Evolutionary conservation across 2,113 vertebrate species (phyloP).

Genomic region (Thamnaconus septentrionalis): DNA sequence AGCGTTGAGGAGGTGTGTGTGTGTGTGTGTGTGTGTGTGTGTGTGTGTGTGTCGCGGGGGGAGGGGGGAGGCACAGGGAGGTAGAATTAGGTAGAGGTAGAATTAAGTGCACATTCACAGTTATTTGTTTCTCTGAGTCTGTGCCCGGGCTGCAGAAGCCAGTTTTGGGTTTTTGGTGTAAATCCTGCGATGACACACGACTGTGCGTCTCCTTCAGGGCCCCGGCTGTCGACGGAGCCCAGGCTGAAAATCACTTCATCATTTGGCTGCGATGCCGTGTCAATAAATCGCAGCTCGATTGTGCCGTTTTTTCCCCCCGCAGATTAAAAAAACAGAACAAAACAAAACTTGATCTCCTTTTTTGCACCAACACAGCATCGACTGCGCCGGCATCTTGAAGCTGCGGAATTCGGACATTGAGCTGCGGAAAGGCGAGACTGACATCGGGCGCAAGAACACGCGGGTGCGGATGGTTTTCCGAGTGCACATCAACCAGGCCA

Average conservation of each 20-base stretch:
- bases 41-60: neutral
- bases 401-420: slow-evolving; percentile 95
- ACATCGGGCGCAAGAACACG: slow-evolving; percentile 95
- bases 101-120: no score
- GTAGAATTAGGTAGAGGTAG: neutral
- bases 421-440: slow-evolving; percentile 92
- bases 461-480: slow-evolving; percentile 92
- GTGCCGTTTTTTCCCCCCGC: neutral
- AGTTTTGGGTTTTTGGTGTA: slow-evolving; percentile 1
- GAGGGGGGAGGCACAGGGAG: slow-evolving; percentile 9
- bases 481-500: slow-evolving; percentile 86
- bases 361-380: slow-evolving; percentile 77
- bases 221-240: neutral
- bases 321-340: no score
- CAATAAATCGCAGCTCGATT: slow-evolving; percentile 20
- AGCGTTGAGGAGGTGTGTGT: no score
- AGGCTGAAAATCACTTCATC: slow-evolving; percentile 3
- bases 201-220: slow-evolving; percentile 12
- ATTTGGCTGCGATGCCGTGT: neutral
- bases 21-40: no score
- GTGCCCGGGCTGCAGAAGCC: no score
- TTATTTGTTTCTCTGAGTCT: no score
- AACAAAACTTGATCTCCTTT: no score
- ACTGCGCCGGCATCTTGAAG: slow-evolving; percentile 94
- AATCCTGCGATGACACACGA: slow-evolving; percentile 26